Evolutionary conservation across 2,888 invertebrate species (phyloP).

Genomic region (Uloborus plumipes): DNA sequence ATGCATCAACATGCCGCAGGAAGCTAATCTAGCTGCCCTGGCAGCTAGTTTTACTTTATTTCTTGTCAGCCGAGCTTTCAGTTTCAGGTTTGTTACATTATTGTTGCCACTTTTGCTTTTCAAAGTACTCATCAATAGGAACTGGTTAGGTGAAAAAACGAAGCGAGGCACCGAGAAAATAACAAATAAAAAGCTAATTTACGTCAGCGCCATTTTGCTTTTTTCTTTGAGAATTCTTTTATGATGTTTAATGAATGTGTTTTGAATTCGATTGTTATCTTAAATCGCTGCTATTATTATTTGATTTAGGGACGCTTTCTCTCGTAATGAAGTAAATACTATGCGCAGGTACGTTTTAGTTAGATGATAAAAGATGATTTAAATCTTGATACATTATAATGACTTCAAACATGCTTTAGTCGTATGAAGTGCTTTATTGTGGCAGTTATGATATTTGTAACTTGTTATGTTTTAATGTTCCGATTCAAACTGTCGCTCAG

Average conservation of each 20-base stretch:
- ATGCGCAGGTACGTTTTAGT: slow-evolving; percentile 20
- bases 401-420: too few species aligned
- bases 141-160: slow-evolving; percentile 17
- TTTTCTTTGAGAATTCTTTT: slow-evolving; percentile 33
- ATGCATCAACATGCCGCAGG: too few species aligned
- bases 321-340: slow-evolving; percentile 36
- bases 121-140: slow-evolving; percentile 25
- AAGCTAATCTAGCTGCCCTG: too few species aligned
- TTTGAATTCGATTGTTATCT: slow-evolving; percentile 26
- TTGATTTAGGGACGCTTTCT: slow-evolving; percentile 20
- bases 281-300: slow-evolving; percentile 33
- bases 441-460: too few species aligned
- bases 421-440: too few species aligned
- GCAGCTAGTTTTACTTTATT: too few species aligned
- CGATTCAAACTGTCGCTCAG: too few species aligned
- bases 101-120: slow-evolving; percentile 29
- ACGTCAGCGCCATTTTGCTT: slow-evolving; percentile 24
- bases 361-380: slow-evolving; percentile 30
- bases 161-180: slow-evolving; percentile 3
- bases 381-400: slow-evolving; percentile 7
- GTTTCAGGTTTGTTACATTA: slow-evolving; percentile 7
- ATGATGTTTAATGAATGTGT: slow-evolving; percentile 28
- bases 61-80: neutral
- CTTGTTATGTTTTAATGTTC: too few species aligned
- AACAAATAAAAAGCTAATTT: slow-evolving; percentile 14